Base-by-base conservation (phyloP, 2,888 invertebrate species). In the Palloptera scutellata region DNA sequence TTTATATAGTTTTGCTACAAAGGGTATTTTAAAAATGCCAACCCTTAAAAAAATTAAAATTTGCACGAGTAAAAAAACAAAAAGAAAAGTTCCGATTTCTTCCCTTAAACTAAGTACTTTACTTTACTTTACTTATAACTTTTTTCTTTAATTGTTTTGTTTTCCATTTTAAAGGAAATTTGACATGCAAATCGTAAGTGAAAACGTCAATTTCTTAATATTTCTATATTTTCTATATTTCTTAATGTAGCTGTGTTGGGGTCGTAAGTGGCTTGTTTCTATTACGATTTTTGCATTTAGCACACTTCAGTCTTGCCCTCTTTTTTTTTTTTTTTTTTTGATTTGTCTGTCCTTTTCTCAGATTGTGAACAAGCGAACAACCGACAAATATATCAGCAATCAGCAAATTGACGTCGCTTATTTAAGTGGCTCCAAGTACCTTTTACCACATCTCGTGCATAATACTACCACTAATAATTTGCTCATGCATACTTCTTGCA, bases 261-360 rank as follows among this genome's bases (percentile, higher is more conserved):
- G 51, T 40, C 61, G 74, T 79, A 80, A 79, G 80, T 79, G 79
- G 79, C 81, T 76, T 79, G 81, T 79, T 80, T 80, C 78, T 74
- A 80, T 80, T 80, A 78, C 81, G 59, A 64, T 58, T 59, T 64
- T 43, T 51, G 64, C 42, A 64, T 64, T 64, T 59, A 64, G 59
- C 64, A 59, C 64, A 64, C 64, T 64, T 59, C 52, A 53, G 19
- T 41, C 51, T 42, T 15, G 17, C 42, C 64, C n/a, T 3, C 59
- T 15, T 19, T 41, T 11, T 42, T 51, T 10, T 30, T 17, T 5
- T 8, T 52, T 52, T 20, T 42, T 13, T 59, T 12, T 43, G 59
- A 20, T 59, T 13, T 15, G 11, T 42, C 52, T 41, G 30, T 52
- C 40, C 20, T 59, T 59, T 58, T 43, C 59, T 58, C 43, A 41